These are phyloP conservation scores for Sceloporus undulatus DNA, from an alignment of 2,113 vertebrate genomes.

Conservation along the genomic window DNA sequence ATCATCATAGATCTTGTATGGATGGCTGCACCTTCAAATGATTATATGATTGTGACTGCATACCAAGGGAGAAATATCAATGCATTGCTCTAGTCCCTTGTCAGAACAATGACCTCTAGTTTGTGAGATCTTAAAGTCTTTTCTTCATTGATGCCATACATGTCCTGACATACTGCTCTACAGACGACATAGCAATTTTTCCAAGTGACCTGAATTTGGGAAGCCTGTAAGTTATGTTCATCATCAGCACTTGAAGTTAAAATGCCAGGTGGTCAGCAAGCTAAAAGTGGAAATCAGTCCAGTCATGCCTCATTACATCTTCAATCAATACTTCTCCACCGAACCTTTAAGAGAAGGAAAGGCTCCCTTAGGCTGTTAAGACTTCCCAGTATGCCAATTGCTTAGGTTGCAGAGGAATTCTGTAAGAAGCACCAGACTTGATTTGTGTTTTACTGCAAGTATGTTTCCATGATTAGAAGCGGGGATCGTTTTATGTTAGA, in stretches of 20 bases:
- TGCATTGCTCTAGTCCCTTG: background rate
- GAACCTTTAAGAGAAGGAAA: conserved; percentile 41
- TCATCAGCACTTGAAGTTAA: background rate
- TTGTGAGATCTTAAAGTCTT: background rate
- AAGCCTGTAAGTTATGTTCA: conserved; percentile 25
- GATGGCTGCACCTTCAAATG: background rate
- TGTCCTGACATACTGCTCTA: conserved; percentile 9
- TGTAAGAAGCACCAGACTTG: conserved; percentile 8
- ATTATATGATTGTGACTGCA: background rate
- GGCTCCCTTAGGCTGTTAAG: conserved; percentile 19
- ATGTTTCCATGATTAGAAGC: background rate
- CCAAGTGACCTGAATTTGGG: background rate
- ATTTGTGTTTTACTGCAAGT: background rate
- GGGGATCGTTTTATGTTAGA: background rate
- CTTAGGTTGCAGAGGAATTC: background rate
- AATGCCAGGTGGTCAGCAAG: conserved; percentile 40
- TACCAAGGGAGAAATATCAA: background rate
- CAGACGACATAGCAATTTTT: conserved; percentile 23
- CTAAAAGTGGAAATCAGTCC: conserved; percentile 41
- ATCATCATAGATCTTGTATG: background rate
- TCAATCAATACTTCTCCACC: conserved; percentile 33
- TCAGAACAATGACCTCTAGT: background rate
- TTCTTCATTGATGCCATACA: background rate
- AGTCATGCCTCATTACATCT: background rate
- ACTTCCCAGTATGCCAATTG: background rate